Evolutionary conservation across 1,140 invertebrate species (phyloP), one percentile per base, ranked within the genome.

Genomic region (Ceratina calcarata): DNA sequence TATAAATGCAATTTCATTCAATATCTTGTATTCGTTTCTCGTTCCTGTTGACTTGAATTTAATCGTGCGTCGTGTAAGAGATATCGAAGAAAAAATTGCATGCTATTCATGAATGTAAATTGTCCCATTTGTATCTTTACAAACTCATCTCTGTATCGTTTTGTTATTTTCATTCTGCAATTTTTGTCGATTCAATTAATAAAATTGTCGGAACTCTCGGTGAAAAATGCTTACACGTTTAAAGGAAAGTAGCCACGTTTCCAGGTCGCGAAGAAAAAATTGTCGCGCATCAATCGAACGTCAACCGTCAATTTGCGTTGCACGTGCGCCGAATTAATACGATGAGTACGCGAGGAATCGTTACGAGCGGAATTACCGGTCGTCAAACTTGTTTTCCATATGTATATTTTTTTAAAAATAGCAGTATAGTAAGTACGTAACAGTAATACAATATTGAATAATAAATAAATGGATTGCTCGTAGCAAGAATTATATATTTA

Each of bases 291-390:
- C 75, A 67, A 70, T 37, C 20, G 45, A 69, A 16, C 32, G 66
- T 69, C 15, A 61, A 77, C 51, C 57, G 27, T 32, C 57, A 77
- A 70, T 77, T 77, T 77, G 22, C 7, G 45, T 27, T 45, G 37
- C 53, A 76, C 57, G 32, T 37, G 37, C 16, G 73, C 49, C 53
- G 51, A 49, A 18, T 57, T 57, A 57, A 27, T 49, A 32, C 53
- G 3, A 15, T 32, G 37, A 18, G 8, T 53, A 27, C 20, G 24
- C 58, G 18, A 60, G 49, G 57, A 51, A 61, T 37, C 24, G 24
- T 69, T 53, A 49, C n/a, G 24, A 4, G 10, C 24, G 16, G 20
- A 20, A 69, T 77, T 77, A 32, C 37, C 3, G 45, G 15, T 0
- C 15, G 49, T 18, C 8, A 51, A 51, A 51, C 18, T 51, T 69